Base-by-base conservation (phyloP, 1,140 invertebrate genomes). In the Conus betulinus region DNA sequence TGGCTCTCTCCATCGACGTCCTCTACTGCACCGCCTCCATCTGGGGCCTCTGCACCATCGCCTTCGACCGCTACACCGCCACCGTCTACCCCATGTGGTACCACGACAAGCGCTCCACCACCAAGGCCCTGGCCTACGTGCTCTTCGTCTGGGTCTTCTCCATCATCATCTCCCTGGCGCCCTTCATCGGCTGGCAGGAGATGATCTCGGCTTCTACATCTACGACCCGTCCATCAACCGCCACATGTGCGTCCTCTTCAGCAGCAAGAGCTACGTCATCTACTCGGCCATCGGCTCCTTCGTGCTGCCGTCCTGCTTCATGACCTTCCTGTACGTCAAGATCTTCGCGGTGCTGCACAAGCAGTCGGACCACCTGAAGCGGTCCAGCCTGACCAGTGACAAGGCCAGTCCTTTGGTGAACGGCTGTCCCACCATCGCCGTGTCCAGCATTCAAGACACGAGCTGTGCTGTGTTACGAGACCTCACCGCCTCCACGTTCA, bases 301-400 rank as follows among this genome's bases (percentile, higher is more conserved):
- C 96, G 99, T 98, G 95, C 97, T 99, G 92, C 98, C 99, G 17
- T 98, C 98, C 97, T 97, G 98, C 91, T 97, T 99, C 63, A 99
- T 99, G 98, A 96, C 99, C 84, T 99, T 99, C 96, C 98, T 99
- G 95, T 99, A 99, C 95, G 98, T 98, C 96, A 96, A 98, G 90
- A 99, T 99, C 91, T 99, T 99, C 96, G 97, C 97, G 87, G 98
- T 94, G 53, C 90, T 95, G 39, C 91, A 91, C 78, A 82, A 85
- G 17, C 84, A 90, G 82, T 89, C 91, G 7, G 79, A 88, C 78
- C 74, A 52, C 27, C 63, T 90, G 55, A 71, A 71, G 63, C 83
- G 84, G 76, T 51, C 85, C 27, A 90, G 87, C 82, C 7, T 76
- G 82, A 53, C 82, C 60, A 57, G 79, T 20, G 63, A 55, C 57